A percentile compares a stretch with the other conserved stretches of the same genome.
Evolutionary conservation across 1,140 invertebrate species (phyloP).

Genomic region (Lepidotrigona ventralis): DNA sequence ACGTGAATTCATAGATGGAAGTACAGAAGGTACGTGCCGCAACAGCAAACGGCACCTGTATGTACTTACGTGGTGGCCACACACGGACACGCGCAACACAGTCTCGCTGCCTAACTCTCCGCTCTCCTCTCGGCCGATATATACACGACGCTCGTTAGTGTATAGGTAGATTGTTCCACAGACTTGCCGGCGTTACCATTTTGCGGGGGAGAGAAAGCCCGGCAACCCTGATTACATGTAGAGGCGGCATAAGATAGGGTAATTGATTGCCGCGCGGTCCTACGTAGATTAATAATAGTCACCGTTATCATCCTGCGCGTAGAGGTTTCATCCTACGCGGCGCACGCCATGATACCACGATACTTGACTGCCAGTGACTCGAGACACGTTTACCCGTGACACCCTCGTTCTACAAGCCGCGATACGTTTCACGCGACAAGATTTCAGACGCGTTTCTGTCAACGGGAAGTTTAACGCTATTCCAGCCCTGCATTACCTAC

Average conservation of each 20-base stretch:
- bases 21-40: constrained; percentile 36
- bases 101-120: background rate
- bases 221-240: constrained; percentile 30
- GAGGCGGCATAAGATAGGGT: constrained; percentile 65
- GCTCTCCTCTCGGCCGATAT: background rate
- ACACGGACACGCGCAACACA: background rate
- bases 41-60: constrained; percentile 13
- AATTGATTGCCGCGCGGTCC: constrained; percentile 66
- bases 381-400: constrained; percentile 57
- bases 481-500: constrained; percentile 34
- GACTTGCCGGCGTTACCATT: constrained; percentile 62
- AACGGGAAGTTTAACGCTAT: constrained; percentile 45
- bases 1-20: constrained; percentile 53
- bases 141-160: constrained; percentile 47
- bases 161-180: constrained; percentile 63
- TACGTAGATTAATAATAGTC: constrained; percentile 69
- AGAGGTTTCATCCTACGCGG: constrained; percentile 49
- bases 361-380: constrained; percentile 62
- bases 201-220: constrained; percentile 40
- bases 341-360: constrained; percentile 59
- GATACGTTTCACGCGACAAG: constrained; percentile 48
- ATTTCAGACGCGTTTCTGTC: constrained; percentile 58
- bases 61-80: background rate
- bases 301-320: constrained; percentile 64
- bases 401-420: constrained; percentile 43